Base-by-base conservation (phyloP, 2,113 vertebrate species). In the Kryptolebias marmoratus region DNA sequence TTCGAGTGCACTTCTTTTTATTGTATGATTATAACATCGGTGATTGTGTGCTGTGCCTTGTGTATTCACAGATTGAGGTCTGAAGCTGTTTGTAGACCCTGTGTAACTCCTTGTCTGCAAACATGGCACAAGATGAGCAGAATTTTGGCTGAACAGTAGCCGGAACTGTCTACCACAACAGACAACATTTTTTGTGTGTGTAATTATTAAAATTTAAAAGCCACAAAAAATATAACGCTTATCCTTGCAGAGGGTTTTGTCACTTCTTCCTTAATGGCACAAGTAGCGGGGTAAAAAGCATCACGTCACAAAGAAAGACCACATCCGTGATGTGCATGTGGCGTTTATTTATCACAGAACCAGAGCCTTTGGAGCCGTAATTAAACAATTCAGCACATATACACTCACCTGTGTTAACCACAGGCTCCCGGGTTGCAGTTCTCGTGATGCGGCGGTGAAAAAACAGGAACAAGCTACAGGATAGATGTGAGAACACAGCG, bases 401-500 rank as follows among this genome's bases (percentile, higher is more conserved):
- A 66, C 48, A 52, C 45, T 68, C 42, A 18, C 50, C 44, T 47
- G 64, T 30, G 72, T 71, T 72, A 79, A 76, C 58, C 61, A 62
- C 65, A 55, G 57, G 45, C 68, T 76, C 44, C 45, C 31, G 12
- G 32, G 47, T 73, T 42, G 32, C 47, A 50, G 30, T 73, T 74
- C 74, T 61, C 27, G 31, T 45, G 39, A 76, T 61, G 32, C 56
- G 22, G 71, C 27, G 61, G 60, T 27, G 42, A 77, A 52, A 22
- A 54, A 73, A 52, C 63, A 62, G 62, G 45, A 60, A 68, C 14
- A 16, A 74, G 54, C 58, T 61, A 15, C 55, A 47, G 47, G 61
- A 69, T 60, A 76, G 71, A 85, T 60, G 68, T 62, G 39, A 77
- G 68, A 66, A 77, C 42, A 32, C 54, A 56, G 48, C 78, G 49